Base-by-base conservation (phyloP, 2,888 invertebrate species). In the Cephonodes hylas region DNA sequence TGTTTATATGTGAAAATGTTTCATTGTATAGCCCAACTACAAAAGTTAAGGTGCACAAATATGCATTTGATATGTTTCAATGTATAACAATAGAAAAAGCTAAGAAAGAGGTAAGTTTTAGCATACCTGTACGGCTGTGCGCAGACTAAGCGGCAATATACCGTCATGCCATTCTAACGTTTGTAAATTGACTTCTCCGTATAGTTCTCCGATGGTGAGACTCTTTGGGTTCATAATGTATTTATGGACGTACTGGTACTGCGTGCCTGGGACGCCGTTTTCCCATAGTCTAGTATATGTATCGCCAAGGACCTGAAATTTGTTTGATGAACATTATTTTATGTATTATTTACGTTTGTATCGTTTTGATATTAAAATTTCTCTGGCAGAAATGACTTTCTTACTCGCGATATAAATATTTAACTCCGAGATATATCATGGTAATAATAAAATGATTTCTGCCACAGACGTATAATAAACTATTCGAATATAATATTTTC, bases 141-240 rank as follows among this genome's bases (percentile, higher is more conserved):
- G 79, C 38, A 93, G 77, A 42, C 88, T 80, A 3, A 92, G 77
- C 1, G 93, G 97, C 80, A 98, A 93, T 0, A 98, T 93, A 0
- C 98, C 98, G 81, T 98, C 98, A 72, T 95, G 95, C 98, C 98
- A 98, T 85, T 98, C 98, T 70, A 97, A 89, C 0, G 98, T 97
- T 70, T 96, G 94, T 10, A 95, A 88, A 84, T 97, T 96, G 0
- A 98, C 95, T 81, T 96, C 97, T 0, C 98, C 98, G 73, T 98
- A 98, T 13, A 98, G 85, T 84, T 98, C 97, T 18, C 97, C 97
- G 78, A 97, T 96, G 0, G 95, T 95, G 10, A 98, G 94, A 34
- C 97, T 96, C 86, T 98, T 98, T 0, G 98, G 98, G 83, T 98
- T 98, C 88, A 98, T 93, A 1, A 95, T 94, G 76, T 96, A 96